Base-by-base conservation (phyloP, 2,113 vertebrate species). In the Plecotus auritus region DNA sequence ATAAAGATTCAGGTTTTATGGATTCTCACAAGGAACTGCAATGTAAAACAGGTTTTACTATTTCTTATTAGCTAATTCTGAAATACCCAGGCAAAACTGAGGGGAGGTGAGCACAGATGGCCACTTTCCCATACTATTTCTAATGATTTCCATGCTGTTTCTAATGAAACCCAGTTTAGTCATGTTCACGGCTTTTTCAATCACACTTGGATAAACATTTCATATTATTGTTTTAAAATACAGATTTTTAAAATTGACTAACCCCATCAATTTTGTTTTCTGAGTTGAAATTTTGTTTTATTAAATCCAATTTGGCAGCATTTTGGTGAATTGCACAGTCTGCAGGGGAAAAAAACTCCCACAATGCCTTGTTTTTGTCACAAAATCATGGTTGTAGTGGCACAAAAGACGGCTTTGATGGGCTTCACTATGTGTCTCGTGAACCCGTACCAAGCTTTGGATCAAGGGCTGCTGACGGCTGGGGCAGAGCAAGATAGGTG, bases 151-250 rank as follows among this genome's bases (percentile, higher is more conserved):
- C 37, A 30, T 61, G 10, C 37, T 85, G 9, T 64, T 73, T 93
- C 47, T 80, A 73, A 82, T 88, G 73, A 80, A 74, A 84, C 22
- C 7, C 35, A 66, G 30, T 64, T 37, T 13, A 67, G 56, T 11
- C 20, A 26, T 10, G 16, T 84, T 30, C 4, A 35, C 13, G 7
- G 13, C 40, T 69, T 80, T 85, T 76, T 28, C 74, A 84, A 45
- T 8, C 81, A 61, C 20, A 42, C 23, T 73, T n/a, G 16, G 42
- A n/a, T 73, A 77, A 47, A 64, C 30, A 28, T 74, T 95, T 91
- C 47, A 42, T 69, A 51, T 90, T 59, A 90, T 51, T 86, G 51
- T 59, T 93, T 95, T 80, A 90, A 81, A 54, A 51, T 74, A n/a
- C 7, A 10, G 9, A 32, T n/a, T 90, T 95, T 78, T 42, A 47